Base-by-base conservation (phyloP, 2,888 invertebrate species). In the Sabatieria punctata region DNA sequence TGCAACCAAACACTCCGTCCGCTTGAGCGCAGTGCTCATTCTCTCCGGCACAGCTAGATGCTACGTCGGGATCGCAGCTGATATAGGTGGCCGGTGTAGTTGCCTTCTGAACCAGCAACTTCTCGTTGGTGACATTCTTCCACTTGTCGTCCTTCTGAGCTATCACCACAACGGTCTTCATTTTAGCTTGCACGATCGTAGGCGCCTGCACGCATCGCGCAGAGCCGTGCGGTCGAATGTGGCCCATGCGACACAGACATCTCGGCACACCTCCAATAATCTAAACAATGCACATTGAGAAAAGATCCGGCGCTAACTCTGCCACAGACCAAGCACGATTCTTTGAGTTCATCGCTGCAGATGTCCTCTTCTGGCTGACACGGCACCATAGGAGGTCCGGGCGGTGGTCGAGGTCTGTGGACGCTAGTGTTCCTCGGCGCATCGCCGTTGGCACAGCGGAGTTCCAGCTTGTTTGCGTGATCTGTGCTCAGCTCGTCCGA, bases 401-500 rank as follows among this genome's bases (percentile, higher is more conserved):
- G 38, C 11, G 22, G 26, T n/a, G 26, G 23, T 6, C 15, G 25
- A 8, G 38, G 24, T 41, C 26, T n/a, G 22, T n/a, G 15, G 27
- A 36, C 3, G 38, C 38, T 25, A 37, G n/a, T 22, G 27, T 51
- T 41, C 4, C 51, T 41, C 11, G 47, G 49, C 37, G 4, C 19
- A 4, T 26, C 22, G 15, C 52, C 54, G 37, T 51, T 45, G 6
- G 46, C 22, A 33, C 54, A 53, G n/a, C 24, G 15, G 22, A 21
- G 15, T 4, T 2, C 19, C 4, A 8, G 4, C 30, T 2, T 30
- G 21, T 4, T 3, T 19, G 15, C 44, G 15, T n/a, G 13, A 30
- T 30, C 30, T 15, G 15, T 15, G 8, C 8, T 11, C 25, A 19
- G 23, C 60, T 71, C 71, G 56, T 71, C 70, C 3, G 66, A 67